These are phyloP conservation scores for Arctopsyche grandis DNA, from an alignment of 1,140 invertebrate species.

Conservation along the genomic window DNA sequence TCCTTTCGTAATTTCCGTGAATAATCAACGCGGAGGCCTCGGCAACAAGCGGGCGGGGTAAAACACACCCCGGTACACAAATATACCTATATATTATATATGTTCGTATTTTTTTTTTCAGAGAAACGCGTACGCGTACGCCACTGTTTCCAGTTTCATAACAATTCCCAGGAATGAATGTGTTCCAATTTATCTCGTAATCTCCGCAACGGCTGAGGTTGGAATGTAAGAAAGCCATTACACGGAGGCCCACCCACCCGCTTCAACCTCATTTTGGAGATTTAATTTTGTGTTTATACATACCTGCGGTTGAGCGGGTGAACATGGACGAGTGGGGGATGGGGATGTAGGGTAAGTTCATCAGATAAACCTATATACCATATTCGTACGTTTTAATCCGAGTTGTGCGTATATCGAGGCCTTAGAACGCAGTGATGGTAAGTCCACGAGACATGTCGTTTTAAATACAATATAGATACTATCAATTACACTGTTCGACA, in stretches of 20 bases:
- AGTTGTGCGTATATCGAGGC: too few species aligned
- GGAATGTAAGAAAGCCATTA: slow-evolving; percentile 48
- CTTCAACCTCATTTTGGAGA: slow-evolving; percentile 44
- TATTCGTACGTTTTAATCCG: too few species aligned
- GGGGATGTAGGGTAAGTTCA: not conserved
- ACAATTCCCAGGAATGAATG: slow-evolving; percentile 45
- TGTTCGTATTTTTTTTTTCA: too few species aligned
- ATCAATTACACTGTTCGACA: too few species aligned
- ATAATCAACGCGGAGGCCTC: slow-evolving; percentile 33
- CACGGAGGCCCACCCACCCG: slow-evolving; percentile 16
- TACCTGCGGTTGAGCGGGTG: not conserved
- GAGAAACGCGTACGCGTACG: not conserved
- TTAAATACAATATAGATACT: too few species aligned
- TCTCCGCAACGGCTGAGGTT: slow-evolving; percentile 43
- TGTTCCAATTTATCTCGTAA: slow-evolving; percentile 50
- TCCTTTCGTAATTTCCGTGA: slow-evolving; percentile 11
- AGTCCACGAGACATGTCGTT: too few species aligned
- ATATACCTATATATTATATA: too few species aligned
- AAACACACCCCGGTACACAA: too few species aligned
- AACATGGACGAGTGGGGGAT: not conserved
- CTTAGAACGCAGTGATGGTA: too few species aligned
- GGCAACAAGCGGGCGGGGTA: too few species aligned
- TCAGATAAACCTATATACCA: slow-evolving; percentile 18
- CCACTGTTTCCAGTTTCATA: slow-evolving; percentile 37
- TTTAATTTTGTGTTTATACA: slow-evolving; percentile 43